Conservation (phyloP, 2,113 vertebrate genomes). For the Alaudala cheleensis region DNA sequence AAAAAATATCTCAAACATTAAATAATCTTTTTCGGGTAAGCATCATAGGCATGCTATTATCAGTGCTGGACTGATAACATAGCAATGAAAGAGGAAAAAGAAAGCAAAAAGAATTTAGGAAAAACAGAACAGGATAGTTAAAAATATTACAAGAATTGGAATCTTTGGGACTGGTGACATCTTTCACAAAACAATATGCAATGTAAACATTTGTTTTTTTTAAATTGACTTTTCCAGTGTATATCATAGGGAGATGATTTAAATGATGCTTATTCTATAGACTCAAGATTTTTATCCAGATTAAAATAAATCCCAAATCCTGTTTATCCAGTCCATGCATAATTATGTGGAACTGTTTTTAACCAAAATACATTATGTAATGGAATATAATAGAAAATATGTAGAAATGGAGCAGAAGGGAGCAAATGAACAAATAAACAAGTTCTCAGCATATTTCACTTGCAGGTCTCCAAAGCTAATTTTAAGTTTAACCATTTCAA, state of each 20-base stretch:
- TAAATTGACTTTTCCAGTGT: slow-evolving; percentile 16
- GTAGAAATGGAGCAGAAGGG: background rate
- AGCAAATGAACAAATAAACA: slow-evolving; percentile 28
- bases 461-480: background rate
- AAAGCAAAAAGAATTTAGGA: background rate
- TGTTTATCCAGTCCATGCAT: slow-evolving; percentile 37
- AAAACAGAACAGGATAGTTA: slow-evolving; percentile 7
- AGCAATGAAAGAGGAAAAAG: background rate
- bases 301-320: slow-evolving; percentile 61
- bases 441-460: background rate
- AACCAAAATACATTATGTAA: slow-evolving; percentile 43
- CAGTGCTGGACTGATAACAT: slow-evolving; percentile 25
- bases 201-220: background rate
- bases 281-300: slow-evolving; percentile 49
- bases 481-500: background rate
- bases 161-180: background rate
- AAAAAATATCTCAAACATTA: background rate
- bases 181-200: background rate
- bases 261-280: slow-evolving; percentile 39
- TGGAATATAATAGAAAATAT: slow-evolving; percentile 15
- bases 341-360: slow-evolving; percentile 38
- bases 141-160: background rate
- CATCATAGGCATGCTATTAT: slow-evolving; percentile 44
- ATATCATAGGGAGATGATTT: background rate
- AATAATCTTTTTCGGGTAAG: background rate